Evolutionary conservation across 2,113 vertebrate genomes (phyloP), one percentile per base, ranked within the genome.

Genomic region (Heptranchias perlo): DNA sequence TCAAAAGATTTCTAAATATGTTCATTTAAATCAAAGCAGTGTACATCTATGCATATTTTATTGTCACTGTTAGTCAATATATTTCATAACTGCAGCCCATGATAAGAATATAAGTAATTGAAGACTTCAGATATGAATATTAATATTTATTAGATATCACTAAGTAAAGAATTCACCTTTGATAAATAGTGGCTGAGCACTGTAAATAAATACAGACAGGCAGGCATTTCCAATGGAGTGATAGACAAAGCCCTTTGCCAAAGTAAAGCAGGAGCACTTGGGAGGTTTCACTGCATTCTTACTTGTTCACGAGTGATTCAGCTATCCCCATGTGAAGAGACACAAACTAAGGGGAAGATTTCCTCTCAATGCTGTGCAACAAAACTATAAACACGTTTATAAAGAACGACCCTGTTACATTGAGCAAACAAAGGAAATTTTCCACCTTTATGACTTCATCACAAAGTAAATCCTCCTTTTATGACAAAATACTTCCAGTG

Each of bases 1-100:
- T 91, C 87, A 91, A n/a, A 84, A 84, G 78, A 47, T 84, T 35
- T 91, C 87, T 58, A 91, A 61, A 61, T 58, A 58, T 35, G 87
- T n/a, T 35, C 58, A 58, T 91, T 91, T 61, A 92, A 92, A 92
- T 92, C 89, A 7, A 92, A n/a, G 16, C 54, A 92, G 21, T 44
- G 14, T 11, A 58, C 0, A 61, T 1, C 8, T 58, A 35, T 49
- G 44, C 44, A 86, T 47, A 86, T 87, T 87, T 87, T 87, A 52
- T 91, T 91, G 28, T 61, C 10, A 54, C 16, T 62, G 58, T 61
- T 61, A 61, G 62, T 86, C 47, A 86, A 31, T 31, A 54, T 91
- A 91, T 31, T 91, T 84, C n/a, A 49, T 8, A 86, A 86, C n/a
- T 92, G 54, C 28, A 92, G 52, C 14, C 28, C 31, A 54, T 61